Percentiles rank a stretch among this genome's conserved stretches.
phyloP scores from a whole-genome alignment of 2,888 invertebrate species.

The Papilio gigon region DNA sequence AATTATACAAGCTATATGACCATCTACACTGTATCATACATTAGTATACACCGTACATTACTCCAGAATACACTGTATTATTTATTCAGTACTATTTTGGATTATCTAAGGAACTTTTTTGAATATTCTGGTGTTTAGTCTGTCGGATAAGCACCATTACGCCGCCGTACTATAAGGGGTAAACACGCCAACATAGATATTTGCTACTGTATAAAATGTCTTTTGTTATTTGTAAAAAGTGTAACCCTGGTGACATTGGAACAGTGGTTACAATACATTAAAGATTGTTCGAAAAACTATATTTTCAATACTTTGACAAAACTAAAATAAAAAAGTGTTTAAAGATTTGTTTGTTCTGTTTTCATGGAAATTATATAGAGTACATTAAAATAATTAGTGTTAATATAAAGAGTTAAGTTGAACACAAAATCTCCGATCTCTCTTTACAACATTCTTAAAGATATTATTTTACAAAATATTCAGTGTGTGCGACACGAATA shows the following conservation, averaged over 20 bases:
- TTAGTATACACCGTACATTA: constrained; percentile 13
- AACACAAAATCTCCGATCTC: constrained; percentile 19
- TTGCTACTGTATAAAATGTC: background rate
- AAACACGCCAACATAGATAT: background rate
- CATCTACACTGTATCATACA: constrained; percentile 19
- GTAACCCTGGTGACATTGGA: background rate
- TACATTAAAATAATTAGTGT: background rate
- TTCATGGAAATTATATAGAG: background rate
- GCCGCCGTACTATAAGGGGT: background rate
- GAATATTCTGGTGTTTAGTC: constrained; percentile 17
- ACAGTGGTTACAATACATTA: background rate
- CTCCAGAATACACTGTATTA: constrained; percentile 6
- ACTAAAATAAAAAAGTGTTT: too few relatives aligned
- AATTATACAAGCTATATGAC: constrained; percentile 19
- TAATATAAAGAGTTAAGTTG: background rate
- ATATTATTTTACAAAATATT: constrained; percentile 28
- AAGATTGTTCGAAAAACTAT: background rate
- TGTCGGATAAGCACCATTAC: constrained; percentile 8
- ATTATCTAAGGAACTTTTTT: constrained; percentile 37
- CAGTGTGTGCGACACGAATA: constrained; percentile 17
- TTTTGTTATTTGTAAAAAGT: too few relatives aligned
- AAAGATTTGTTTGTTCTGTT: background rate
- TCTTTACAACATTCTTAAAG: background rate
- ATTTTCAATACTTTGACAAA: too few relatives aligned
- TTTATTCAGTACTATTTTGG: constrained; percentile 31